Conservation (phyloP, 2,888 invertebrate species). For the Heterodera filipjevi region DNA sequence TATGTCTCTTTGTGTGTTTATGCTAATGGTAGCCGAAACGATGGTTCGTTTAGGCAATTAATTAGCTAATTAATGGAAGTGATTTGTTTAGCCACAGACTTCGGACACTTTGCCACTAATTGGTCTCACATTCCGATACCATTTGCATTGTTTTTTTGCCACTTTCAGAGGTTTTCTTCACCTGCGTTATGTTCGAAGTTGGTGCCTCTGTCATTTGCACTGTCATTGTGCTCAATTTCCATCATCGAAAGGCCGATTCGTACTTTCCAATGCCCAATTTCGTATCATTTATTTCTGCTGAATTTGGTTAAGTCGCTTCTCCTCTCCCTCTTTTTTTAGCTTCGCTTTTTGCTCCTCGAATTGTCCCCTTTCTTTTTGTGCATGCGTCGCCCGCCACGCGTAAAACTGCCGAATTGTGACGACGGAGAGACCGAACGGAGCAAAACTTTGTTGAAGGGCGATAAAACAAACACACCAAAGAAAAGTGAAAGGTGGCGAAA, state of each 20-base stretch:
- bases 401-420: conserved; percentile 38
- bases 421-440: conserved; percentile 30
- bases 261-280: conserved; percentile 61
- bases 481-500: background rate
- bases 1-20: conserved; percentile 92
- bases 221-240: conserved; percentile 70
- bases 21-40: conserved; percentile 95
- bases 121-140: conserved; percentile 34
- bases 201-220: conserved; percentile 63
- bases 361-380: conserved; percentile 58
- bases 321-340: conserved; percentile 39
- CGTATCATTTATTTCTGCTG: conserved; percentile 38
- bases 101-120: conserved; percentile 96
- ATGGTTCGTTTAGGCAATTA: conserved; percentile 69
- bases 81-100: conserved; percentile 77
- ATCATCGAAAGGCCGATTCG: conserved; percentile 68
- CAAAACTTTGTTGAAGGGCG: background rate
- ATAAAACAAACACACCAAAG: background rate
- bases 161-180: conserved; percentile 61
- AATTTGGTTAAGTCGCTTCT: background rate
- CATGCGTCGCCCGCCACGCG: conserved; percentile 56
- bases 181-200: conserved; percentile 64
- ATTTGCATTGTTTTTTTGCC: background rate
- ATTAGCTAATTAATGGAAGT: background rate
- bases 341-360: conserved; percentile 52